Conservation (phyloP, 2,888 invertebrate genomes). For the Troides oblongomaculatus region DNA sequence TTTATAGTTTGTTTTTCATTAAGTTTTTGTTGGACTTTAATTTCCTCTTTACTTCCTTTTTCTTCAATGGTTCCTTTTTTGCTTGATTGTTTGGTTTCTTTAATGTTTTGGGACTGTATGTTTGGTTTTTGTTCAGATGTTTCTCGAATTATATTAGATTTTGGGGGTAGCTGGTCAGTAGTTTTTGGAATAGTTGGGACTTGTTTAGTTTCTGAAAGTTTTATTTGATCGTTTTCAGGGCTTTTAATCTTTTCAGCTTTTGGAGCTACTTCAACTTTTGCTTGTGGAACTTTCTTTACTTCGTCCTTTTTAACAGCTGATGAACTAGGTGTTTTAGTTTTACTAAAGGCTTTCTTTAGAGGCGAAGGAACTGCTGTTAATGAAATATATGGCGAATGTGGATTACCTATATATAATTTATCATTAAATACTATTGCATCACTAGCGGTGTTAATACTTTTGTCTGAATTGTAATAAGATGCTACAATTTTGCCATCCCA, state of each 20-base stretch:
- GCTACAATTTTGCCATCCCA: conserved; percentile 86
- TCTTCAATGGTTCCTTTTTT: conserved; percentile 27
- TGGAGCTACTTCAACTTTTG: conserved; percentile 30
- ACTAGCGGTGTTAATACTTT: conserved; percentile 75
- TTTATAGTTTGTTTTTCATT: conserved; percentile 34
- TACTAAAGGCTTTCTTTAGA: conserved; percentile 62
- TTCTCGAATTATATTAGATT: conserved; percentile 6
- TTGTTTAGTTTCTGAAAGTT: conserved; percentile 34
- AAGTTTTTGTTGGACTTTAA: conserved; percentile 34
- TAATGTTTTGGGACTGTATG: background rate
- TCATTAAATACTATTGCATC: conserved; percentile 84
- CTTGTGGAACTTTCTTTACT: conserved; percentile 5
- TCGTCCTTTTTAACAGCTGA: conserved; percentile 1
- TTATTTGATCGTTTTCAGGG: conserved; percentile 45
- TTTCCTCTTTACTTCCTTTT: conserved; percentile 31
- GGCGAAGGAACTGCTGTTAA: conserved; percentile 80
- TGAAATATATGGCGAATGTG: conserved; percentile 82
- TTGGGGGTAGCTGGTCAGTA: conserved; percentile 4
- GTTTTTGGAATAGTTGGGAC: conserved; percentile 35
- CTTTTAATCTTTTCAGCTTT: conserved; percentile 37
- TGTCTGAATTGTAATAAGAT: conserved; percentile 82
- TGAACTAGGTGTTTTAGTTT: background rate
- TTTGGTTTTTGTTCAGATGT: conserved; percentile 10
- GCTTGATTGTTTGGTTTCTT: conserved; percentile 3
- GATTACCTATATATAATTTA: conserved; percentile 84